Evolutionary conservation across 2,113 vertebrate species (phyloP), one percentile per base, ranked within the genome.

Genomic region (Ciconia maguari): DNA sequence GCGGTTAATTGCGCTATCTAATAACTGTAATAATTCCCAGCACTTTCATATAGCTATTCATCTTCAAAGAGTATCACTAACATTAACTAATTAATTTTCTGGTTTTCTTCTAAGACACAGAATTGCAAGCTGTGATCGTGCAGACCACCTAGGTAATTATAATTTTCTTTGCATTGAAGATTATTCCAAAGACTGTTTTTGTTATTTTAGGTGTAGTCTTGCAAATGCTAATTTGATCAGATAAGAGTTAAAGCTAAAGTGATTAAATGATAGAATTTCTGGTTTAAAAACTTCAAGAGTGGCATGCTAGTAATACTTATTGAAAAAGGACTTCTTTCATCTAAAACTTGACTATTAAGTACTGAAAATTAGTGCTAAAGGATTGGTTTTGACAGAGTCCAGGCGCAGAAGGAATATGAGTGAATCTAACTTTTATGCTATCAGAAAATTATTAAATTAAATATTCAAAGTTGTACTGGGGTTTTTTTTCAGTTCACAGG

Each of bases 51-150:
- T 10, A 41, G 54, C 49, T 89, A 78, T 96, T 97, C 16, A 94
- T 91, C 64, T 88, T 97, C 83, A 92, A 96, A 93, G 64, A 51
- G 17, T 80, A 93, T 95, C 61, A 85, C 87, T 94, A 92, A 86
- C 46, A 88, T 90, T 87, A 94, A 52, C 80, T 96, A 96, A 96
- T 97, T 95, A 95, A 94, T 96, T 96, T 96, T 93, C 61, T 91
- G 49, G 2, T 85, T 95, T 96, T 93, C 68, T 93, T 79, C n/a
- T 89, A 84, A 93, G 69, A 94, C 25, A 66, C 25, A 32, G 25
- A 92, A 77, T 68, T 72, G 32, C 77, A 96, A 93, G 80, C 87
- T 97, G 61, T 96, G 91, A 95, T 97, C 82, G 62, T 77, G 44
- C 82, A 94, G 77, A 83, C 76, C 80, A 96, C 75, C 58, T 94